Conservation (phyloP, 2,113 vertebrate species). For the Varanus salvator region DNA sequence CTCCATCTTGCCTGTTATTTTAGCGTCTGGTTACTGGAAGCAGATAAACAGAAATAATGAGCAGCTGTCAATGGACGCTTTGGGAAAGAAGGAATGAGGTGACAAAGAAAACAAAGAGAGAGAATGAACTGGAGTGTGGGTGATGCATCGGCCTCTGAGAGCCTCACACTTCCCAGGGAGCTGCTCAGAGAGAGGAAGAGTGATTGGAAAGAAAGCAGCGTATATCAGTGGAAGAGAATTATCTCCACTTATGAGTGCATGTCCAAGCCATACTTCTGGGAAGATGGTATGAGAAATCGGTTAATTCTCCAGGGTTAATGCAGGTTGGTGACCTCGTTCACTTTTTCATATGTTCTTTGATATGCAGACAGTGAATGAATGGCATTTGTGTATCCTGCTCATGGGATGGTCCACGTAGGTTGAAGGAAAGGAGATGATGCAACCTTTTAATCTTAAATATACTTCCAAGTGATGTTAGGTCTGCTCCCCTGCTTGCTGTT, state of each 20-base stretch:
- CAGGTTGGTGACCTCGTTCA: constrained; percentile 1
- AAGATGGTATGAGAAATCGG: constrained; percentile 30
- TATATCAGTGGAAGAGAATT: constrained; percentile 19
- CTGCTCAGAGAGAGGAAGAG: constrained; percentile 37
- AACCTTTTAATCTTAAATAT: constrained; percentile 19
- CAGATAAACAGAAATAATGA: constrained; percentile 57
- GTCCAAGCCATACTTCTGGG: not conserved
- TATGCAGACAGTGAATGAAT: constrained; percentile 19
- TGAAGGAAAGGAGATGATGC: not conserved
- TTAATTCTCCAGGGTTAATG: not conserved
- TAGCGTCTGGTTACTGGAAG: constrained; percentile 23
- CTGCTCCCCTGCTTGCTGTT: not conserved
- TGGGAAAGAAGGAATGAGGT: constrained; percentile 42
- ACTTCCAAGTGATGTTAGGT: constrained; percentile 7
- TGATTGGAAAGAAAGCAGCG: not conserved
- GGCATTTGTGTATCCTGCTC: constrained; percentile 22
- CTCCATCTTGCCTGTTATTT: constrained; percentile 33
- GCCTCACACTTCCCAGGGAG: constrained; percentile 13
- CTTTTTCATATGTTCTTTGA: constrained; percentile 27
- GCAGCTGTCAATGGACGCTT: constrained; percentile 28
- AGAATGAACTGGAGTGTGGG: constrained; percentile 25
- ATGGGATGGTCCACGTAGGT: not conserved
- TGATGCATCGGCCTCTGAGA: constrained; percentile 2
- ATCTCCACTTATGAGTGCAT: constrained; percentile 17
- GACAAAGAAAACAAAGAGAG: constrained; percentile 31